A percentile compares a stretch with the other conserved stretches of the same genome.
phyloP scores from a whole-genome alignment of 1,140 invertebrate genomes.

The Diploscapter pachys region DNA sequence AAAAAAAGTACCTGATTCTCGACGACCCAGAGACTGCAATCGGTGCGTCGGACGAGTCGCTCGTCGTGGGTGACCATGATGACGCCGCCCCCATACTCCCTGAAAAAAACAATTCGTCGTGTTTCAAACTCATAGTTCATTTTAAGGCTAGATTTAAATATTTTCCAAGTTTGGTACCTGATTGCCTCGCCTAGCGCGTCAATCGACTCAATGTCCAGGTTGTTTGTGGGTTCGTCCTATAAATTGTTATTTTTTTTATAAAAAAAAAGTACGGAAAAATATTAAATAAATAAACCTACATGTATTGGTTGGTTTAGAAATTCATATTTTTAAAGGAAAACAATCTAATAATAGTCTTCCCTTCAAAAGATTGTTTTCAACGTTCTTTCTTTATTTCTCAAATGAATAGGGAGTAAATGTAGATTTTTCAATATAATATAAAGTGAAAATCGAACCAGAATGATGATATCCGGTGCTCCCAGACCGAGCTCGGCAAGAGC shows the following conservation, averaged over 20 bases:
- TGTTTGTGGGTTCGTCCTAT: constrained; percentile 95
- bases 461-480: constrained; percentile 90
- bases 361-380: too few species aligned
- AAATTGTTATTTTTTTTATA: constrained; percentile 1
- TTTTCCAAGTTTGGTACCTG: constrained; percentile 60
- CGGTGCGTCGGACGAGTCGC: constrained; percentile 89
- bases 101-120: too few species aligned
- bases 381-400: not conserved
- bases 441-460: constrained; percentile 59
- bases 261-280: not conserved
- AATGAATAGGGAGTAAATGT: not conserved
- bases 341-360: too few species aligned
- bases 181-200: constrained; percentile 97
- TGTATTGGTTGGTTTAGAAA: too few species aligned
- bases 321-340: too few species aligned
- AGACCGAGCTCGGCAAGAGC: constrained; percentile 88
- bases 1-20: constrained; percentile 75
- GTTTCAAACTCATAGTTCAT: too few species aligned
- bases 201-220: constrained; percentile 97
- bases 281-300: too few species aligned
- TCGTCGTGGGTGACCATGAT: constrained; percentile 99
- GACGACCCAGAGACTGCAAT: constrained; percentile 91
- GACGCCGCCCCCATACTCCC: constrained; percentile 90
- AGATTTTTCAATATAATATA: too few species aligned
- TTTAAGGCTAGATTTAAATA: too few species aligned